Evolutionary conservation across 2,888 invertebrate genomes (phyloP).

Genomic region (Diaperis boleti): DNA sequence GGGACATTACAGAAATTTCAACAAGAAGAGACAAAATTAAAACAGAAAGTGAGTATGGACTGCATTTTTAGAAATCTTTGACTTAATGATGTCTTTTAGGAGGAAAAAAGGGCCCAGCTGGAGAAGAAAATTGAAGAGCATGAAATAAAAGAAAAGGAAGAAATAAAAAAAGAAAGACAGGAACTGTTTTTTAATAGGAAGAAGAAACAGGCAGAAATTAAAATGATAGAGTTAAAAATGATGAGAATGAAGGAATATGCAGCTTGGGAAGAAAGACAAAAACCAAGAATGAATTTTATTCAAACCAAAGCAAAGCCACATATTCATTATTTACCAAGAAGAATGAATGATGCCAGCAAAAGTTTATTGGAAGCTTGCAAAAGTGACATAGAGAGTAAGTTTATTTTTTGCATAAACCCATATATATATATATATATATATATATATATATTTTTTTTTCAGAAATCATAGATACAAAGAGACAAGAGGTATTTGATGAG

Average conservation of each 20-base stretch:
- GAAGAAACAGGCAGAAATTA: constrained; percentile 89
- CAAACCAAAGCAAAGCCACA: constrained; percentile 88
- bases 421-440: too few species aligned
- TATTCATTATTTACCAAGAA: constrained; percentile 89
- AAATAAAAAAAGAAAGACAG: constrained; percentile 84
- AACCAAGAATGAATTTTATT: constrained; percentile 84
- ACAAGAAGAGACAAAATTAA: constrained; percentile 91
- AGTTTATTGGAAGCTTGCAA: constrained; percentile 76
- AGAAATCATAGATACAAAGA: constrained; percentile 76
- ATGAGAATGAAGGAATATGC: constrained; percentile 89
- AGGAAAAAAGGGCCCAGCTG: constrained; percentile 85
- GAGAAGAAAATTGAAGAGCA: constrained; percentile 95
- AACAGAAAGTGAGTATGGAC: constrained; percentile 85
- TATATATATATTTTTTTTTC: constrained; percentile 40
- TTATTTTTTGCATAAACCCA: neutral
- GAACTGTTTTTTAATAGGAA: constrained; percentile 88
- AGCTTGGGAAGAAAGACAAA: constrained; percentile 86
- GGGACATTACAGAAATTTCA: constrained; percentile 97
- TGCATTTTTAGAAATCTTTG: constrained; percentile 9
- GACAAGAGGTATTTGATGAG: constrained; percentile 74
- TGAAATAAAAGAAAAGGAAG: constrained; percentile 87
- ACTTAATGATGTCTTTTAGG: constrained; percentile 66
- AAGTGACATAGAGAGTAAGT: constrained; percentile 75
- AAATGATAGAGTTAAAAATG: constrained; percentile 91
- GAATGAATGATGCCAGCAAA: constrained; percentile 77